Base-by-base conservation (phyloP, 2,797 vertebrate genomes). In the Onychomys leucogaster region DNA sequence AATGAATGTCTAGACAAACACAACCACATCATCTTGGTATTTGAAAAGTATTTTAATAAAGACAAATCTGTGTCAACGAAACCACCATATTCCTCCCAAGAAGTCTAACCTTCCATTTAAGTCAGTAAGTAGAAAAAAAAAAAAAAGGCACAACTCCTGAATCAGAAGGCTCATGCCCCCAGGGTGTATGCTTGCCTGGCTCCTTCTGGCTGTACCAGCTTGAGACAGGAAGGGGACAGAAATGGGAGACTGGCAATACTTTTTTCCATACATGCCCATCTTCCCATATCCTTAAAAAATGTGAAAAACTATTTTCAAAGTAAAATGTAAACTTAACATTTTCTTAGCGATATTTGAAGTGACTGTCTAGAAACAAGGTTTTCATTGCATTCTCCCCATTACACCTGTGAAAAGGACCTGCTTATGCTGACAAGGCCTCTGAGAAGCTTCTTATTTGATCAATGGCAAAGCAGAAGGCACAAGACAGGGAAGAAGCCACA, bases 351-450 rank as follows among this genome's bases (percentile, higher is more conserved):
- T 3, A 0, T 21, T 55, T 14, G 6, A 21, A 37, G 23, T 82
- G 3, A 55, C 6, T 1, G 32, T 52, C 86, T 59, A 34, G 49
- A 55, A 0, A 11, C 1, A 2, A 27, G 9, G 17, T 9, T 55
- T 61, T 10, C 69, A 0, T 0, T 2, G 9, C 0, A 6, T 37
- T 55, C 17, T 21, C 17, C 59, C 0, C 0, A 4, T 11, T 17
- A 57, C 46, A 27, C 57, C 77, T 9, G 10, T 4, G 57, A 12
- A 65, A 77, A 43, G 46, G 21, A 46, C 59, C 49, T 13, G n/a
- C 32, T 25, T 52, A 16, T 59, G 32, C 71, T 11, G 46, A 83
- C 71, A 89, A 46, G 4, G 55, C 46, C 32, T 37, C 65, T 23
- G 55, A 73, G 41, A 75, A 37, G 32, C 43, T 43, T 46, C 67